Percentiles rank a stretch among this genome's conserved stretches.
phyloP scores from a whole-genome alignment of 1,140 invertebrate species.

The Parasteatoda tepidariorum region DNA sequence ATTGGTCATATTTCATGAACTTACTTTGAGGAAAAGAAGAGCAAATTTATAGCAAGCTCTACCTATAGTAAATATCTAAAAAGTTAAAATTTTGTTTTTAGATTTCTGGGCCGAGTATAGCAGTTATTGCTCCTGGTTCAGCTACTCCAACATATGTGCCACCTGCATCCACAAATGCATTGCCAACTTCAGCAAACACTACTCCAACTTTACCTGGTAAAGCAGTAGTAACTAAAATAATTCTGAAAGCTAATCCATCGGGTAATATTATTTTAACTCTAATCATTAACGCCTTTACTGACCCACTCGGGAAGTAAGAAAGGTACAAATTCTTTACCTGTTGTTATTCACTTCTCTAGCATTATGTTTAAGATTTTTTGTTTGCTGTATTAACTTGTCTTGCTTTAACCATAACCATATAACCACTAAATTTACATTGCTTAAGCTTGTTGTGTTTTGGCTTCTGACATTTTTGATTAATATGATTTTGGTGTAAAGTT shows the following conservation, averaged over 20 bases:
- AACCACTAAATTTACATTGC: too few species aligned
- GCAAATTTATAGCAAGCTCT: too few species aligned
- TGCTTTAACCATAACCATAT: too few species aligned
- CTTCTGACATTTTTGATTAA: too few species aligned
- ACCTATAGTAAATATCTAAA: too few species aligned
- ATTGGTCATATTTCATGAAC: too few species aligned
- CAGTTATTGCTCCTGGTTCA: constrained; percentile 20
- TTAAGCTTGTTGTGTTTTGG: too few species aligned
- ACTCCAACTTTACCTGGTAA: constrained; percentile 47
- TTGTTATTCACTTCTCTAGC: not conserved
- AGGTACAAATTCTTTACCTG: not conserved
- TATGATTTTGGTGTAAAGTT: too few species aligned
- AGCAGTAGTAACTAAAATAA: constrained; percentile 22
- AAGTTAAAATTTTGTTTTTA: too few species aligned
- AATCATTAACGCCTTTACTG: not conserved
- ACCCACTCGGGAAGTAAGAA: not conserved
- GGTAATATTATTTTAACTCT: constrained; percentile 18
- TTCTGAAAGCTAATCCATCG: not conserved
- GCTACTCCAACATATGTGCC: constrained; percentile 9
- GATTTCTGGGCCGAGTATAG: constrained; percentile 41
- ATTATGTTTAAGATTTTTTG: too few species aligned
- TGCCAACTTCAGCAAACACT: not conserved
- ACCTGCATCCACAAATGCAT: not conserved
- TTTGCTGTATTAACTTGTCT: too few species aligned
- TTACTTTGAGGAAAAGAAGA: too few species aligned